A percentile compares a stretch with the other conserved stretches of the same genome.
Evolutionary conservation across 2,888 invertebrate genomes (phyloP).

Genomic region (Sphaerophoria rueppellii): DNA sequence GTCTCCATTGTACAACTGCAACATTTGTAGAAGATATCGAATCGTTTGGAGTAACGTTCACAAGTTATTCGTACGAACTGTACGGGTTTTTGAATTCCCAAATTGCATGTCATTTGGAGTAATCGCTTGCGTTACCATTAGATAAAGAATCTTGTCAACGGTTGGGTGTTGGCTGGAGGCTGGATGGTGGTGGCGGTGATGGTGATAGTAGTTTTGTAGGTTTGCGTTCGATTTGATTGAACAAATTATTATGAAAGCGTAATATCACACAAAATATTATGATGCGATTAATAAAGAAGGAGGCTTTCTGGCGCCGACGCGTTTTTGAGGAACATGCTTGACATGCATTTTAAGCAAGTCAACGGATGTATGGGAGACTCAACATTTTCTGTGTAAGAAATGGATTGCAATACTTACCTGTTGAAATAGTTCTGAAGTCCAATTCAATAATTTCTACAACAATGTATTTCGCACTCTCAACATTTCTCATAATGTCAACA

Average conservation of each 20-base stretch:
- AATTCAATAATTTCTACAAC: too few relatives aligned
- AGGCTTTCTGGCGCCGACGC: conserved; percentile 37
- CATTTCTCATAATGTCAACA: not conserved
- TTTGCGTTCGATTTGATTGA: conserved; percentile 21
- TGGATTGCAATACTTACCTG: too few relatives aligned
- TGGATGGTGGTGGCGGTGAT: not conserved
- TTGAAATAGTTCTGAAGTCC: too few relatives aligned
- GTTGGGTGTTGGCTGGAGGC: conserved; percentile 40
- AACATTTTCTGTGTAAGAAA: too few relatives aligned
- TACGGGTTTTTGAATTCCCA: conserved; percentile 60
- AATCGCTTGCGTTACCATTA: conserved; percentile 36
- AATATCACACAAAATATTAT: conserved; percentile 14
- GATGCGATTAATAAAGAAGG: not conserved
- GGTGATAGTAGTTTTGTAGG: conserved; percentile 70
- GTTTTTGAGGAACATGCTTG: conserved; percentile 4
- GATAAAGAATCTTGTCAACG: conserved; percentile 61
- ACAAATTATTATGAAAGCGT: conserved; percentile 44
- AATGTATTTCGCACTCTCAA: too few relatives aligned
- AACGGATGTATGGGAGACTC: not conserved
- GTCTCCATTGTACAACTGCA: not conserved
- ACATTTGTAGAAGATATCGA: conserved; percentile 25
- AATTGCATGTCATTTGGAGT: conserved; percentile 57
- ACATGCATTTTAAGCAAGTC: not conserved
- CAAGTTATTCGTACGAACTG: too few relatives aligned
- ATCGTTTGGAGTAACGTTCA: not conserved